Conservation (phyloP, 2,113 vertebrate genomes). For the Mobula birostris region DNA sequence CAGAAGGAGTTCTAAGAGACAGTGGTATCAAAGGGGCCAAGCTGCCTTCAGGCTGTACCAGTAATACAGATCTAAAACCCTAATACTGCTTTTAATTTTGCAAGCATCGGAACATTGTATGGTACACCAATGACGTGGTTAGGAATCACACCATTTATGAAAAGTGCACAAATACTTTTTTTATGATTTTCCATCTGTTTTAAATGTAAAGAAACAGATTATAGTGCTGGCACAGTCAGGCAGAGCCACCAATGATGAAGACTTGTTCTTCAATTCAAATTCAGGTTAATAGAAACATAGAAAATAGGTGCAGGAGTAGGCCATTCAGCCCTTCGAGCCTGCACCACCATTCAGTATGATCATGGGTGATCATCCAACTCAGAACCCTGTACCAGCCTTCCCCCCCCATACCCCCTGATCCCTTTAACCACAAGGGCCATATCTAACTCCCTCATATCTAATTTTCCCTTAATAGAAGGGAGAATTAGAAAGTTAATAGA, state of each 20-base stretch:
- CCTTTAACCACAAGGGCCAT: no score
- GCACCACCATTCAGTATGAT: no score
- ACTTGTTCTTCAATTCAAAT: background rate
- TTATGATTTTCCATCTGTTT: background rate
- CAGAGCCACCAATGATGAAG: background rate
- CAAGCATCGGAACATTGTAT: background rate
- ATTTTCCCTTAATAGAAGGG: background rate
- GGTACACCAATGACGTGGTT: background rate
- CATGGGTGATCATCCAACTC: no score
- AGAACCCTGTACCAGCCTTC: no score
- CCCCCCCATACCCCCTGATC: no score
- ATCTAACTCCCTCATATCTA: no score
- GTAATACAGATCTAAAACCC: background rate
- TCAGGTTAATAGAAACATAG: background rate
- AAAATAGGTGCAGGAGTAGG: no score
- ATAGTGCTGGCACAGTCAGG: background rate
- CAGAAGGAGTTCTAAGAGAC: background rate
- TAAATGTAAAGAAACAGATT: background rate
- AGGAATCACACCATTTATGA: background rate
- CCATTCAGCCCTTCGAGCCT: no score
- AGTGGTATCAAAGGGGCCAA: background rate
- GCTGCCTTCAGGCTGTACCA: background rate
- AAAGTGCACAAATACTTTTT: background rate
- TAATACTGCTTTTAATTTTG: background rate
- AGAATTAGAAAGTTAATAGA: background rate